Base-by-base conservation (phyloP, 2,888 invertebrate species). In the Rosalia funebris region DNA sequence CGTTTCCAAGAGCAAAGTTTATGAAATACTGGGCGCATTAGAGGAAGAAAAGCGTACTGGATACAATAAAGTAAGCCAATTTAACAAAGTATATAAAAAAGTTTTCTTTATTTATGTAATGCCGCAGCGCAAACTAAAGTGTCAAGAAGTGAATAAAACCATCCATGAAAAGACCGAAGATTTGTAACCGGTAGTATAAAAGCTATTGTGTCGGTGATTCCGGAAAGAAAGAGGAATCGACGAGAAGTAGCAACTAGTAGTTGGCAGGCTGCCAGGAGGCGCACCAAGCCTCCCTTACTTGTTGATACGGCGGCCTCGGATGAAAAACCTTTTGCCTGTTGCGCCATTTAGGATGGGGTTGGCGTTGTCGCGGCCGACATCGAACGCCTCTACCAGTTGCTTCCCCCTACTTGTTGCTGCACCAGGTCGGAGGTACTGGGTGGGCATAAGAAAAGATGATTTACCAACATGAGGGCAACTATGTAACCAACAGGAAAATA, bases 331-430 rank as follows among this genome's bases (percentile, higher is more conserved):
- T 4, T 16, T 44, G 54, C 54, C 54, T 54, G 54, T 54, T 54
- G 54, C 54, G 42, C 32, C 5, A 17, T 17, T 17, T 10, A 2
- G 34, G 25, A 25, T 11, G 44, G 44, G 20, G 44, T 20, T 17
- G 34, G 48, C 39, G 39, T 11, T 15, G 39, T 25, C 39, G 50
- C 54, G 15, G 31, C 19, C 55, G 14, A 16, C 45, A 19, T 31
- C 45, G 32, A 25, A 19, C 20, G 31, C 20, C 44, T 55, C 37
- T 45, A 55, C 55, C 45, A 55, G 55, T 55, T 55, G 55, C 16
- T 55, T 45, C 46, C 7, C 25, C 31, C 55, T 45, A 55, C 55
- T 55, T 55, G 55, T 55, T 55, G 55, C 55, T 45, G 46, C 45
- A 55, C 55, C 46, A 55, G 55, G 55, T 53, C 53, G 42, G 34